A percentile compares a stretch with the other conserved stretches of the same genome.
phyloP scores from a whole-genome alignment of 2,888 invertebrate species.

The Spisula solida region DNA sequence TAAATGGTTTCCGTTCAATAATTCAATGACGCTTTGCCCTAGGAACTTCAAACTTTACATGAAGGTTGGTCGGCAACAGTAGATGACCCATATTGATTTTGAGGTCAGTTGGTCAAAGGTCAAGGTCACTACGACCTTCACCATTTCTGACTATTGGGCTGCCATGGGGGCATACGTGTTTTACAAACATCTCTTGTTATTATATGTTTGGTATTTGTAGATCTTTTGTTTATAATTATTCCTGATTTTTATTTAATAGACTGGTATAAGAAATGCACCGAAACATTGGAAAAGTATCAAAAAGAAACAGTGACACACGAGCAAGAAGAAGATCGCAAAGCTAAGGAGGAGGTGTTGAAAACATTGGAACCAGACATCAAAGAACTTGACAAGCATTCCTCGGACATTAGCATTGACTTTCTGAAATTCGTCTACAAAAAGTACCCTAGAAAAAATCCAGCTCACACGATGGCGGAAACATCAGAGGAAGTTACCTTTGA shows the following conservation, averaged over 20 bases:
- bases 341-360: slow-evolving; percentile 59
- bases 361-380: slow-evolving; percentile 68
- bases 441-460: slow-evolving; percentile 72
- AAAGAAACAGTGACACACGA: slow-evolving; percentile 68
- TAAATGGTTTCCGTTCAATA: too few relatives aligned
- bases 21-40: too few relatives aligned
- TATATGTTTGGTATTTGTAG: slow-evolving; percentile 33
- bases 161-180: too few relatives aligned
- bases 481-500: background rate
- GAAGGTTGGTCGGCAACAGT: too few relatives aligned
- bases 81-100: too few relatives aligned
- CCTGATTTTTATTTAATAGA: slow-evolving; percentile 60
- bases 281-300: slow-evolving; percentile 71
- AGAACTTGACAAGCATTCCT: slow-evolving; percentile 53
- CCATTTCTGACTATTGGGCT: too few relatives aligned
- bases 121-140: too few relatives aligned
- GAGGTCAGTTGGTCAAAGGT: too few relatives aligned
- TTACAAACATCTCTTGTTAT: too few relatives aligned
- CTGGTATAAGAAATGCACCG: slow-evolving; percentile 74
- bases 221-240: too few relatives aligned
- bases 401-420: slow-evolving; percentile 58
- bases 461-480: slow-evolving; percentile 64
- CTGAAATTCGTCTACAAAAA: slow-evolving; percentile 71
- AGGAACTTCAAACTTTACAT: too few relatives aligned
- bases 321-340: slow-evolving; percentile 66